These are phyloP conservation scores for Hypsibius dujardini DNA, from an alignment of 1,140 invertebrate genomes.

Conservation along the genomic window DNA sequence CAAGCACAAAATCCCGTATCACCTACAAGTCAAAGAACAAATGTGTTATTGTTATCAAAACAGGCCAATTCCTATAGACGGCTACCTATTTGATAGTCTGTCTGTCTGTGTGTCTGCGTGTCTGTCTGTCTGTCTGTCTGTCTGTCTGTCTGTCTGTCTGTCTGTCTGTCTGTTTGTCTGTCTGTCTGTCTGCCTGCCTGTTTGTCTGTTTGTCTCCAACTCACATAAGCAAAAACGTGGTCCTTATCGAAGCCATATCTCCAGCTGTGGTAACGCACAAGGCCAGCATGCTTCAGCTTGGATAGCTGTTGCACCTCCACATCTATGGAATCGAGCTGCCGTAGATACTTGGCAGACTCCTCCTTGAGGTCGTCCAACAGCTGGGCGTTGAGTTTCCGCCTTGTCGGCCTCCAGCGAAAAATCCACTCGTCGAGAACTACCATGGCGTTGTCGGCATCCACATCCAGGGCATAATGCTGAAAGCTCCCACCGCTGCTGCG, in stretches of 20 bases:
- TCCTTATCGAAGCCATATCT: constrained; percentile 42
- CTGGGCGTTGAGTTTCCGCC: constrained; percentile 18
- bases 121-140: no score
- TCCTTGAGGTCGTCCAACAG: constrained; percentile 2
- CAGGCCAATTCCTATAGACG: no score
- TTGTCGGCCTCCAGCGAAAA: constrained; percentile 26
- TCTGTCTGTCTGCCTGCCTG: not conserved
- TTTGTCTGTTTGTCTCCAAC: no score
- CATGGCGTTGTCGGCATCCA: constrained; percentile 21
- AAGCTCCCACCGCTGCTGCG: constrained; percentile 18
- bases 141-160: no score
- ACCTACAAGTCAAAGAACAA: constrained; percentile 26
- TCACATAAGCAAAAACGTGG: constrained; percentile 32
- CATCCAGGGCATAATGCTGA: constrained; percentile 24
- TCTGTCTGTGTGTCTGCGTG: no score
- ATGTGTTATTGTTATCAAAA: no score
- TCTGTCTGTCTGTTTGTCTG: no score
- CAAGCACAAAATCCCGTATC: constrained; percentile 45
- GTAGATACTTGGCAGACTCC: constrained; percentile 19
- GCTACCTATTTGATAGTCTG: not conserved
- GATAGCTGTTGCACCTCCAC: constrained; percentile 49
- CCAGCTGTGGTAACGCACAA: constrained; percentile 52
- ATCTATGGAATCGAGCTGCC: constrained; percentile 38
- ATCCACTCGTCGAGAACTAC: constrained; percentile 30
- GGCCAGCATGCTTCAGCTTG: constrained; percentile 48